Evolutionary conservation across 2,797 vertebrate species (phyloP).

Genomic region (Hemitrygon akajei): DNA sequence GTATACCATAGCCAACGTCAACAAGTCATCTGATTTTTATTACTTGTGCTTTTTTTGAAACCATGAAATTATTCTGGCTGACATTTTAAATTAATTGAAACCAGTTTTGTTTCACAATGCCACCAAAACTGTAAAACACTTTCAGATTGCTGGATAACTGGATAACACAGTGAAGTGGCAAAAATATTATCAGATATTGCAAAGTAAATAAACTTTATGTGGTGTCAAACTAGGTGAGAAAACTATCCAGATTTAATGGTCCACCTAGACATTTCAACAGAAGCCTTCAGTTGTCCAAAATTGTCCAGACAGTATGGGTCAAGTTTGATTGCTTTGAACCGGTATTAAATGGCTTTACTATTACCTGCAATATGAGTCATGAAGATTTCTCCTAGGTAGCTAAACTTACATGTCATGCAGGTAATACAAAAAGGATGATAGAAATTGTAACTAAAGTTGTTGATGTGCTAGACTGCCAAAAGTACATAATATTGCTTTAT

Average conservation of each 20-base stretch:
- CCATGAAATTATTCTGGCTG: constrained; percentile 26
- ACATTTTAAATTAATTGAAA: constrained; percentile 21
- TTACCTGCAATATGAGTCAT: not conserved
- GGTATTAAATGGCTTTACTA: not conserved
- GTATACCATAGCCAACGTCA: not conserved
- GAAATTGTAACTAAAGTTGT: not conserved
- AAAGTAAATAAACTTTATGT: not conserved
- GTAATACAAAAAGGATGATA: not conserved
- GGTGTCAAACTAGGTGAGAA: not conserved
- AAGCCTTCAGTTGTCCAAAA: not conserved
- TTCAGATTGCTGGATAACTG: not conserved
- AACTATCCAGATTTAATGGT: not conserved
- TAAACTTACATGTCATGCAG: not conserved
- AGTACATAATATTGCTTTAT: not conserved
- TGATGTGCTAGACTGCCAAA: not conserved
- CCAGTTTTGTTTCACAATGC: constrained; percentile 11
- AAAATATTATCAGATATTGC: not conserved
- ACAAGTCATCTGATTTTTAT: constrained; percentile 10
- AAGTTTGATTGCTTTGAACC: not conserved
- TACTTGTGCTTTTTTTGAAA: constrained; percentile 7
- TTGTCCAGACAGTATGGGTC: not conserved
- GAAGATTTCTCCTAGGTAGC: not conserved
- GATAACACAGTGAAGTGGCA: not conserved
- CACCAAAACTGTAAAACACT: not conserved
- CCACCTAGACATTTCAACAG: not conserved